phyloP scores from a whole-genome alignment of 92 coral and sea anemone genomes.

The Epizoanthus fatuus region DNA sequence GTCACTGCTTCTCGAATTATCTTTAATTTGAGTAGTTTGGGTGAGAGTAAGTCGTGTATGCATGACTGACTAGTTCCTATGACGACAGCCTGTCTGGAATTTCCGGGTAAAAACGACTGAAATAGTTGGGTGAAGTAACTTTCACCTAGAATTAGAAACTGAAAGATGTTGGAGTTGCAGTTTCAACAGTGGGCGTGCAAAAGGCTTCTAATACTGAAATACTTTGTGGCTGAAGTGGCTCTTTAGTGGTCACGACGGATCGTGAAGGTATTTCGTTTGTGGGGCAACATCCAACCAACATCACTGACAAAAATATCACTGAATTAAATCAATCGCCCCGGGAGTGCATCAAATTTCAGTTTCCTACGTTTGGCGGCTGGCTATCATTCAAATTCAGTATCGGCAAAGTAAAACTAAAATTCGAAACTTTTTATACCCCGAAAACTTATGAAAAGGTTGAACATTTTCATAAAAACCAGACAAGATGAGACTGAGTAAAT shows the following conservation, averaged over 20 bases:
- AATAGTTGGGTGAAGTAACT: too few species aligned
- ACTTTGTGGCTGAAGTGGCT: background rate
- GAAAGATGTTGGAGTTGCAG: background rate
- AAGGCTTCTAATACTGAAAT: background rate
- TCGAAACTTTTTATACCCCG: background rate
- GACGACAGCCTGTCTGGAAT: slow-evolving; percentile 15
- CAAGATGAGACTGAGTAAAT: slow-evolving; percentile 44
- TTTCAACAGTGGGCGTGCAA: background rate
- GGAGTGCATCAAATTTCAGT: slow-evolving; percentile 10
- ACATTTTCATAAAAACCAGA: slow-evolving; percentile 30
- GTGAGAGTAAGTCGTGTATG: background rate
- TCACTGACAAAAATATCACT: slow-evolving; percentile 49
- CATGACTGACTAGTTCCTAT: slow-evolving; percentile 32
- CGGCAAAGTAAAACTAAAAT: background rate
- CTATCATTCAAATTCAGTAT: background rate
- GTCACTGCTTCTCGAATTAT: too few species aligned
- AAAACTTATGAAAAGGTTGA: background rate
- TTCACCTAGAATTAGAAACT: slow-evolving; percentile 11
- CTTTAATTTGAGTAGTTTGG: too few species aligned
- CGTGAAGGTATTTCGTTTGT: background rate
- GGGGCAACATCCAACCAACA: background rate
- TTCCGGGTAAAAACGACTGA: background rate
- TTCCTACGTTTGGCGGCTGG: slow-evolving; percentile 16
- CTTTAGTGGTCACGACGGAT: slow-evolving; percentile 14
- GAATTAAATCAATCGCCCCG: slow-evolving; percentile 17